Evolutionary conservation across 30 jellyfish, hydroid and myxozoan genomes (phyloP).

Genomic region (Aurelia aurita): DNA sequence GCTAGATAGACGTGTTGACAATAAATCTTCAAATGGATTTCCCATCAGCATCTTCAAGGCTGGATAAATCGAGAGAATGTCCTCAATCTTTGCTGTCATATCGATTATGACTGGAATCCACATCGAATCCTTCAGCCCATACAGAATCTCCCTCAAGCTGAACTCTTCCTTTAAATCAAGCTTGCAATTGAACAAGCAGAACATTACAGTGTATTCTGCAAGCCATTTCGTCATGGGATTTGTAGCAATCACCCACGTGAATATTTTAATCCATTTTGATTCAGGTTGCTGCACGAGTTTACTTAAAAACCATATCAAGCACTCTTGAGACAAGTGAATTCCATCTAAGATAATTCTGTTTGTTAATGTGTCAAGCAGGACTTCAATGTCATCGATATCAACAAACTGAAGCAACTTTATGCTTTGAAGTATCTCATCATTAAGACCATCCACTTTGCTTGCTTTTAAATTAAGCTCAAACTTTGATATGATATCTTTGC

Average conservation of each 20-base stretch:
- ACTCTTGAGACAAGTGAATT: background rate
- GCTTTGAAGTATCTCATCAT: background rate
- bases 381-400: background rate
- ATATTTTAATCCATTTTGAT: background rate
- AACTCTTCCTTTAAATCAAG: constrained; percentile 3
- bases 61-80: background rate
- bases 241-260: background rate
- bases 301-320: background rate
- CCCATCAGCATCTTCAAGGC: background rate
- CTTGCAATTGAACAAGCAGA: background rate
- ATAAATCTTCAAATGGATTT: background rate
- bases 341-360: background rate
- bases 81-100: background rate
- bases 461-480: background rate
- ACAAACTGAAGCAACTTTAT: background rate
- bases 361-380: background rate
- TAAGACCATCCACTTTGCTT: background rate
- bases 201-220: background rate
- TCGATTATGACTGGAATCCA: constrained; percentile 8
- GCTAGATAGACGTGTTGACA: background rate
- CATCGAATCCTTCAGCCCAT: background rate
- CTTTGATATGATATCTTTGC: background rate
- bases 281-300: background rate
- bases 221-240: constrained; percentile 7
- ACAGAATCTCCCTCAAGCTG: background rate